Conservation (phyloP, 2,797 vertebrate genomes). For the Sebastes diaconus region DNA sequence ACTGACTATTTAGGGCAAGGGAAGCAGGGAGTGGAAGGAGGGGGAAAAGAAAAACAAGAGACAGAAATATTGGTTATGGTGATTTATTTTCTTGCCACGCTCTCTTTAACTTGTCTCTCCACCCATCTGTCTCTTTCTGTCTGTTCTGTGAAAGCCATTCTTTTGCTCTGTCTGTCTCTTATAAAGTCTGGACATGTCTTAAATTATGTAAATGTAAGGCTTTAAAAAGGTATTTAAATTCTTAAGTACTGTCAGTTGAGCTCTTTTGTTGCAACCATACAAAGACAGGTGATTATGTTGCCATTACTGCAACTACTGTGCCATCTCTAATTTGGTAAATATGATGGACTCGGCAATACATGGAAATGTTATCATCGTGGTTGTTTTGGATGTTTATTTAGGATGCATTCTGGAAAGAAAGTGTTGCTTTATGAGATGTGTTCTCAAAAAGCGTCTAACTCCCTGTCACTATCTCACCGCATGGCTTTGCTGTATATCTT, state of each 20-base stretch:
- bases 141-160: not conserved
- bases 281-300: conserved; percentile 7
- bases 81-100: conserved; percentile 17
- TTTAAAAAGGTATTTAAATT: not conserved
- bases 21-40: not conserved
- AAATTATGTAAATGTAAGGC: not conserved
- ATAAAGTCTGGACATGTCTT: not conserved
- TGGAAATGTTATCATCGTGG: not conserved
- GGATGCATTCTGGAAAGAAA: not conserved
- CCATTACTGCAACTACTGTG: not conserved
- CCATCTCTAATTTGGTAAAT: not conserved
- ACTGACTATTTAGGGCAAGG: conserved; percentile 44
- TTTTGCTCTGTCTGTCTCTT: not conserved
- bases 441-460: not conserved
- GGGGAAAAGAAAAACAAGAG: not conserved
- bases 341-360: not conserved
- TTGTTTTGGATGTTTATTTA: not conserved
- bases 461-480: not conserved
- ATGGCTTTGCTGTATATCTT: not conserved
- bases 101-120: conserved; percentile 22
- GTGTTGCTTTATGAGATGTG: not conserved
- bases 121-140: not conserved
- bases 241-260: not conserved
- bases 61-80: conserved; percentile 18
- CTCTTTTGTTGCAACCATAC: conserved; percentile 18